Percentiles rank a stretch among this genome's conserved stretches.
phyloP scores from a whole-genome alignment of 1,140 invertebrate species.

The Bombus balteatus region DNA sequence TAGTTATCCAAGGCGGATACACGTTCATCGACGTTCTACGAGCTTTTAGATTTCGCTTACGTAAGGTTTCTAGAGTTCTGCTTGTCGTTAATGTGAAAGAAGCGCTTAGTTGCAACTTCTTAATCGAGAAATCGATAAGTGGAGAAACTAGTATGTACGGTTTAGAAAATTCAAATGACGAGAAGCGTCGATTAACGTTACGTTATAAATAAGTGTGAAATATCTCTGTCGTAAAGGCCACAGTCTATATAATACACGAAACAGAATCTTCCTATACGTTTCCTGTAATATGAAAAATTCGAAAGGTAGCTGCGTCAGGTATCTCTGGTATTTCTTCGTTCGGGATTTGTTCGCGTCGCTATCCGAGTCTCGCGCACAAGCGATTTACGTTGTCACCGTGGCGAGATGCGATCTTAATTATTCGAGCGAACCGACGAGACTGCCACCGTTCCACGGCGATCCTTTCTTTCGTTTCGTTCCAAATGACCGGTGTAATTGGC shows the following conservation, averaged over 20 bases:
- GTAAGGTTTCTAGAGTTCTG: background rate
- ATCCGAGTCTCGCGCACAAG: background rate
- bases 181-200: background rate
- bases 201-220: no score
- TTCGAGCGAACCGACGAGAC: constrained; percentile 38
- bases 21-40: background rate
- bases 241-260: background rate
- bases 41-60: constrained; percentile 1
- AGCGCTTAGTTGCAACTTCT: background rate
- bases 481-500: constrained; percentile 71
- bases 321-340: background rate
- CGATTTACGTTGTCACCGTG: constrained; percentile 56
- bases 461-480: constrained; percentile 50
- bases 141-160: background rate
- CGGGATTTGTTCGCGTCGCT: no score
- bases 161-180: constrained; percentile 1
- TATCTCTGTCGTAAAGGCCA: background rate
- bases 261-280: background rate
- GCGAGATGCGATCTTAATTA: constrained; percentile 73
- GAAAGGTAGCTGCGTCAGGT: background rate
- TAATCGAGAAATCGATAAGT: background rate
- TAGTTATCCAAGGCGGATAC: background rate
- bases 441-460: constrained; percentile 10
- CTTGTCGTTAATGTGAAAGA: constrained; percentile 1
- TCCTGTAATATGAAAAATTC: background rate